Percentiles rank a stretch among this genome's conserved stretches.
These are phyloP conservation scores for Drosophila biarmipes DNA, from an alignment of 1,140 invertebrate genomes.

Conservation along the genomic window DNA sequence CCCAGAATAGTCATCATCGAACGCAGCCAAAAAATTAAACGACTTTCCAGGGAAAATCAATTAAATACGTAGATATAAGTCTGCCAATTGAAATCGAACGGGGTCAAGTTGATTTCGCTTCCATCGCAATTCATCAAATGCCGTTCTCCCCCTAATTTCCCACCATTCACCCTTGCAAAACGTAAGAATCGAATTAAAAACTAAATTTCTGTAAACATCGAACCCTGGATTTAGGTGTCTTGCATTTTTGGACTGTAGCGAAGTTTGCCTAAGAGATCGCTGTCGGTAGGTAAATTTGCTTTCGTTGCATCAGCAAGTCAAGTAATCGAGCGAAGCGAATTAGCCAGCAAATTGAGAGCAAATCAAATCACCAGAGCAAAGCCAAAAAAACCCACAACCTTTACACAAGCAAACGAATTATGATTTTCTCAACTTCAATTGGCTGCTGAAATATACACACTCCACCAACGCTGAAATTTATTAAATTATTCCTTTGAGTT, in stretches of 20 bases:
- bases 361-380: slow-evolving; percentile 53
- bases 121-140: slow-evolving; percentile 23
- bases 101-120: background rate
- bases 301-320: slow-evolving; percentile 46
- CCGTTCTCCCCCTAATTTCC: background rate
- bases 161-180: slow-evolving; percentile 6
- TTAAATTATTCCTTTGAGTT: slow-evolving; percentile 41
- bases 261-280: slow-evolving; percentile 67
- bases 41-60: slow-evolving; percentile 1
- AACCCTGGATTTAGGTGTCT: slow-evolving; percentile 72
- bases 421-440: slow-evolving; percentile 49
- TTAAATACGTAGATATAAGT: slow-evolving; percentile 6
- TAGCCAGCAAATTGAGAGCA: slow-evolving; percentile 64
- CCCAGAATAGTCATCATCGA: background rate
- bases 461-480: slow-evolving; percentile 32
- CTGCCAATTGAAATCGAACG: slow-evolving; percentile 3
- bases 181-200: slow-evolving; percentile 31
- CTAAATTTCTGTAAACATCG: slow-evolving; percentile 56
- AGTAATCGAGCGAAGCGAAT: slow-evolving; percentile 52
- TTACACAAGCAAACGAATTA: slow-evolving; percentile 37
- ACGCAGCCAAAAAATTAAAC: background rate
- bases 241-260: slow-evolving; percentile 73
- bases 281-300: slow-evolving; percentile 76
- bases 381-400: slow-evolving; percentile 20
- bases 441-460: slow-evolving; percentile 51